These are phyloP conservation scores for Arizona elegans DNA, from an alignment of 2,113 vertebrate species.

Conservation along the genomic window DNA sequence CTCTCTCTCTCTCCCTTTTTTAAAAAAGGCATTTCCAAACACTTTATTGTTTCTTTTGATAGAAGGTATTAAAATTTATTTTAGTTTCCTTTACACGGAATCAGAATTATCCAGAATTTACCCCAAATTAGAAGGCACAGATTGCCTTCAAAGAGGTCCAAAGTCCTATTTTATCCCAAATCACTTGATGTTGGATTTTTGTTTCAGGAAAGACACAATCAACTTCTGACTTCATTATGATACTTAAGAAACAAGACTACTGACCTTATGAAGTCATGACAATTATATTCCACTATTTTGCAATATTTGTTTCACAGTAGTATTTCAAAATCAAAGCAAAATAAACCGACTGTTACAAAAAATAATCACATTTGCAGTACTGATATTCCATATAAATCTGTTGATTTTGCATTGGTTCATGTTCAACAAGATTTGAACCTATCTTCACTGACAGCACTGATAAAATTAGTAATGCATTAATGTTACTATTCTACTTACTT, in stretches of 20 bases:
- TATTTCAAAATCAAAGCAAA: slow-evolving; percentile 40
- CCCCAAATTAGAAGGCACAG: not conserved
- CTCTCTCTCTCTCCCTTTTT: not conserved
- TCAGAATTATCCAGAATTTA: not conserved
- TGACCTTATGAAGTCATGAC: not conserved
- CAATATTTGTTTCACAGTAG: slow-evolving; percentile 1
- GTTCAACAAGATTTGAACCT: slow-evolving; percentile 13
- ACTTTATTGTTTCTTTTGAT: not conserved
- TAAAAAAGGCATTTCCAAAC: not conserved
- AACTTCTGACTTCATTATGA: not conserved
- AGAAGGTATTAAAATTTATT: not conserved
- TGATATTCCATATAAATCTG: slow-evolving; percentile 56
- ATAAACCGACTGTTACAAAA: slow-evolving; percentile 49
- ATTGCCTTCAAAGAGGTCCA: not conserved
- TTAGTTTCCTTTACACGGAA: not conserved
- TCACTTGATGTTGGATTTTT: not conserved
- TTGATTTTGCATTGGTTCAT: slow-evolving; percentile 38
- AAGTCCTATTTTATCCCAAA: not conserved
- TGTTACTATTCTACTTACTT: not conserved
- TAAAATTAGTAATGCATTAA: slow-evolving; percentile 41
- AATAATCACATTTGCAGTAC: slow-evolving; percentile 46
- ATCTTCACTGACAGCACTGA: slow-evolving; percentile 53
- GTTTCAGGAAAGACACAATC: not conserved
- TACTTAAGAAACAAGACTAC: not conserved
- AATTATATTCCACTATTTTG: rapidly evolving